These are phyloP conservation scores for Eriosoma lanigerum DNA, from an alignment of 1,140 invertebrate species.

Conservation along the genomic window DNA sequence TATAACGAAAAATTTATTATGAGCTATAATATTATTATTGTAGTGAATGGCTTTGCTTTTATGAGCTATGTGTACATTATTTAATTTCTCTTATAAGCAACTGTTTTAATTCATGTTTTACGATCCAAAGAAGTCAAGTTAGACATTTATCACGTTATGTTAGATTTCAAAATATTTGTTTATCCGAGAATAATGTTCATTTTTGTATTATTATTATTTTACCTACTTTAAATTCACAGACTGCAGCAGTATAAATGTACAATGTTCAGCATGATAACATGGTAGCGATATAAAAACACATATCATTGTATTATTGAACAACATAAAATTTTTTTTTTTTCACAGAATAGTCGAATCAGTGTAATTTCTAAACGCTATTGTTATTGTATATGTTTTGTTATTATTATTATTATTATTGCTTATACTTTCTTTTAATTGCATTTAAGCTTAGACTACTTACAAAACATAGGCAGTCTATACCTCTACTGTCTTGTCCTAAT, in stretches of 20 bases:
- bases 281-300: not conserved
- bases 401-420: not conserved
- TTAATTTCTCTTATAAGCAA: not conserved
- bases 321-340: not conserved
- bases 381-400: not conserved
- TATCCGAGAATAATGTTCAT: not conserved
- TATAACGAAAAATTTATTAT: not conserved
- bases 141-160: not conserved
- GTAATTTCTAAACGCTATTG: not conserved
- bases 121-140: not conserved
- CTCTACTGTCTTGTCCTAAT: no score
- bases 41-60: conserved; percentile 2
- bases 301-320: not conserved
- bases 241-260: not conserved
- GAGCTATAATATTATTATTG: not conserved
- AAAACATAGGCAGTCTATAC: no score
- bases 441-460: no score
- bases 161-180: not conserved
- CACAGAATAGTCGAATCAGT: not conserved
- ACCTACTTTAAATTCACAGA: not conserved
- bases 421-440: no score
- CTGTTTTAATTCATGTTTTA: conserved; percentile 15
- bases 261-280: not conserved
- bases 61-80: not conserved
- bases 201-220: no score